Percentiles rank a stretch among this genome's conserved stretches.
Conservation (phyloP, 2,888 invertebrate genomes). For the Drosophila silvestris region DNA sequence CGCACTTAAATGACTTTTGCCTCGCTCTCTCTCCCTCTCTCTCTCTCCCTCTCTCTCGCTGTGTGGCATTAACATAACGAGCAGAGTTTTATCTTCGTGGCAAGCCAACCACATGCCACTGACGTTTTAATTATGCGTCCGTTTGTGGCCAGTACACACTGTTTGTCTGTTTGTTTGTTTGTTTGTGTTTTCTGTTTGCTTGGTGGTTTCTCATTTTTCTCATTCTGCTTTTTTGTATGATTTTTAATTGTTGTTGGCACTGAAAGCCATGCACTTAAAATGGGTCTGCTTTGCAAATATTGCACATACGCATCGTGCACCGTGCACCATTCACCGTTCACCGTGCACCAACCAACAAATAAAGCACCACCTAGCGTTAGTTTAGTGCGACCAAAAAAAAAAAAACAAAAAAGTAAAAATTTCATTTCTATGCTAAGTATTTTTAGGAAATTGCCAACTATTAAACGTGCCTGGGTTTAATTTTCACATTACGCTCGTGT, state of each 20-base stretch:
- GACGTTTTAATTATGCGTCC: conserved; percentile 77
- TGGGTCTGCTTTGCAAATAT: conserved; percentile 30
- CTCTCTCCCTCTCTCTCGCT: conserved; percentile 1
- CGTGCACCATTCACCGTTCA: conserved; percentile 16
- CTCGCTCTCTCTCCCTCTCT: not conserved
- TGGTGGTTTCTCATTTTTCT: not conserved
- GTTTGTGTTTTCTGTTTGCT: not conserved
- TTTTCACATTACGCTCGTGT: conserved; percentile 17
- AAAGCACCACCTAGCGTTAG: no score
- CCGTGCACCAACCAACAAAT: no score
- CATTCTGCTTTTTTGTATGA: conserved; percentile 14
- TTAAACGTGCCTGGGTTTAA: conserved; percentile 64
- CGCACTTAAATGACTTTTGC: conserved; percentile 68
- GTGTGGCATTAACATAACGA: conserved; percentile 53
- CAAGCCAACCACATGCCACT: conserved; percentile 69
- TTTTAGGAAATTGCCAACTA: conserved; percentile 51
- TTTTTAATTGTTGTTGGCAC: conserved; percentile 56
- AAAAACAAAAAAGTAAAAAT: not conserved
- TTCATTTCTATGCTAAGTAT: conserved; percentile 51
- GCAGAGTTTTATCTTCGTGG: conserved; percentile 66
- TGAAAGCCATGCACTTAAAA: conserved; percentile 72
- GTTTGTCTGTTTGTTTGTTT: conserved; percentile 1
- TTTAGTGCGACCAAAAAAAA: conserved; percentile 25
- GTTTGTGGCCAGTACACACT: conserved; percentile 54
- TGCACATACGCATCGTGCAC: conserved; percentile 69